Evolutionary conservation across 2,113 vertebrate species (phyloP), one percentile per base, ranked within the genome.

Genomic region (Recurvirostra avosetta): DNA sequence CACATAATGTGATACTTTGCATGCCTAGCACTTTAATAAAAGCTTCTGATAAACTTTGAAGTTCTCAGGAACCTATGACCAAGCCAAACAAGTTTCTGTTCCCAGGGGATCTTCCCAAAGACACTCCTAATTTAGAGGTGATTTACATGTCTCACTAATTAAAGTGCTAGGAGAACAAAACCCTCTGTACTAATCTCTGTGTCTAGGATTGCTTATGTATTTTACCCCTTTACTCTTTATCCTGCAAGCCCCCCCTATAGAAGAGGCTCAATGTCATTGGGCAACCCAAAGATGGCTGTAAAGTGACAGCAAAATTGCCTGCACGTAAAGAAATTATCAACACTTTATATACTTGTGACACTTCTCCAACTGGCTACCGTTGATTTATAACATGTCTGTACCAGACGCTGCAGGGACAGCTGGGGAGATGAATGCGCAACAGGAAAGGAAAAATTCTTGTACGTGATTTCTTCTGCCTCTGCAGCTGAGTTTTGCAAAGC

Each of bases 21-120:
- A 86, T 92, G n/a, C 36, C 43, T 49, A 56, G 32, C 17, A 26
- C 56, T 53, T 36, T 59, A 91, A 84, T 94, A 84, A 89, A 73
- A 67, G 76, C 81, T 45, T 65, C 65, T 89, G 95, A 97, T 96
- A 96, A 97, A 74, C 95, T 96, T 95, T 91, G 90, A 94, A 89
- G 90, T 94, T 38, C 80, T 77, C 50, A 11, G 72, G 76, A 73
- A n/a, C 45, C n/a, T 55, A 22, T 66, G 76, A 17, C 76, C 80
- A 58, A 96, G 84, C n/a, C 59, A 74, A 92, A 88, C 89, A 5
- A 88, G 92, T 95, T 96, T 74, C 27, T 87, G 45, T 89, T 97
- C 96, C 94, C 90, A 84, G 72, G 68, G 84, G 80, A 89, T 71
- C 58, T 82, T 90, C 45, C 14, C 50, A 21, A 83, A 95, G 93